phyloP scores from a whole-genome alignment of 2,888 invertebrate genomes.

The Idaea biselata region DNA sequence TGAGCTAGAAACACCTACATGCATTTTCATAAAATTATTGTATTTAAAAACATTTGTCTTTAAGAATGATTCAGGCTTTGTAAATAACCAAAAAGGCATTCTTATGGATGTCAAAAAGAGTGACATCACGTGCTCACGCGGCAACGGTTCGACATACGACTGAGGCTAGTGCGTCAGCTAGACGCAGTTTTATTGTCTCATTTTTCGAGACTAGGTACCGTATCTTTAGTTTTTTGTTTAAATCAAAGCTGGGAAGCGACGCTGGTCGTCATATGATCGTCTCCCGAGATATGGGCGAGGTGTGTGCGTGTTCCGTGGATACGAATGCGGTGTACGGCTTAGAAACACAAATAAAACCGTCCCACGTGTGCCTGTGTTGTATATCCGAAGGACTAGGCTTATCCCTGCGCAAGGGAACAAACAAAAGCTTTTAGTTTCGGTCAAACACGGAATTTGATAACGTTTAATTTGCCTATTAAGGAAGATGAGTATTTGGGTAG shows the following conservation, averaged over 20 bases:
- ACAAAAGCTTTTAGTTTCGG: constrained; percentile 39
- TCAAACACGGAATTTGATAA: constrained; percentile 33
- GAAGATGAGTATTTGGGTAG: constrained; percentile 10
- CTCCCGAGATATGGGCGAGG: constrained; percentile 36
- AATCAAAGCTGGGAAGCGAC: constrained; percentile 20
- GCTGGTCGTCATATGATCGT: constrained; percentile 29
- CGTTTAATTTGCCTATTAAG: constrained; percentile 31
- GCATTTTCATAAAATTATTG: too few species aligned
- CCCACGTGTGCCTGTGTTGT: constrained; percentile 28
- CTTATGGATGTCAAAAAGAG: too few species aligned
- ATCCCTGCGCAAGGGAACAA: constrained; percentile 37
- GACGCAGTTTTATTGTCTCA: too few species aligned
- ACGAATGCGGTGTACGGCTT: constrained; percentile 53
- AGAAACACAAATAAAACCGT: constrained; percentile 48
- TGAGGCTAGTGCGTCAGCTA: too few species aligned
- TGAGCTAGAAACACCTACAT: too few species aligned
- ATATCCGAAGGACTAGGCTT: constrained; percentile 19
- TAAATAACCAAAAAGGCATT: too few species aligned
- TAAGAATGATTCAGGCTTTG: too few species aligned
- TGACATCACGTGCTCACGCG: too few species aligned
- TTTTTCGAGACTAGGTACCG: too few species aligned
- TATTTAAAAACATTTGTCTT: too few species aligned
- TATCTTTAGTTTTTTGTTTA: too few species aligned
- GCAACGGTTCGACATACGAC: too few species aligned
- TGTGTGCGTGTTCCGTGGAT: constrained; percentile 46